Evolutionary conservation across 2,797 vertebrate genomes (phyloP).

Genomic region (Rhodeus uyekii): DNA sequence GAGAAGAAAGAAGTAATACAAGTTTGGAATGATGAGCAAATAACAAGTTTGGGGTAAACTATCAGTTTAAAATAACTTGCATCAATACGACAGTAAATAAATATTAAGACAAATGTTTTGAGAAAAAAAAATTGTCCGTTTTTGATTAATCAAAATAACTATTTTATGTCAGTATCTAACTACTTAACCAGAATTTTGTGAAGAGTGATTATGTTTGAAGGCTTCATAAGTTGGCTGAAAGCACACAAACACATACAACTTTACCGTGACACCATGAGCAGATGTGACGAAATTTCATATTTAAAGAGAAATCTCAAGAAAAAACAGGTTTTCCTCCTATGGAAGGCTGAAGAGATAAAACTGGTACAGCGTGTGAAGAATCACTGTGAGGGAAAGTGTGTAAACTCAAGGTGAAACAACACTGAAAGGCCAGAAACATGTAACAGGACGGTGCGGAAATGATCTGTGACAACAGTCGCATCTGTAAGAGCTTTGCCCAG

Average conservation of each 20-base stretch:
- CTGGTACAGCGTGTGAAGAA: background rate
- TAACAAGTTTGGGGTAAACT: background rate
- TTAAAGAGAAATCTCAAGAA: conserved; percentile 22
- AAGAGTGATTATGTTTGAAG: conserved; percentile 18
- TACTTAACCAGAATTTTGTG: conserved; percentile 14
- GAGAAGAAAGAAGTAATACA: background rate
- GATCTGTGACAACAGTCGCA: conserved; percentile 54
- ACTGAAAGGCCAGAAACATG: background rate
- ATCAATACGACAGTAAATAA: background rate
- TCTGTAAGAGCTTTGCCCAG: conserved; percentile 66
- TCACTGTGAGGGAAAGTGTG: background rate
- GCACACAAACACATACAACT: conserved; percentile 22
- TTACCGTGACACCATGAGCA: conserved; percentile 21
- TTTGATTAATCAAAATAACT: background rate
- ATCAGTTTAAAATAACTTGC: background rate
- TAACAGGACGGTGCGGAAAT: background rate
- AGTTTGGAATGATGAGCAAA: background rate
- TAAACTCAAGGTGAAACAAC: conserved; percentile 13
- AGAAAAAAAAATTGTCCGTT: conserved; percentile 21
- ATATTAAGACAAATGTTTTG: conserved; percentile 37
- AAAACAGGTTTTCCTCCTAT: conserved; percentile 12
- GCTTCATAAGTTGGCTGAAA: conserved; percentile 21
- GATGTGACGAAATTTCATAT: conserved; percentile 7
- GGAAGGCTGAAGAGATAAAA: background rate
- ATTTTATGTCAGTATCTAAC: background rate